These are phyloP conservation scores for Phylloscopus trochiloides DNA, from an alignment of 2,113 vertebrate genomes.

Conservation along the genomic window DNA sequence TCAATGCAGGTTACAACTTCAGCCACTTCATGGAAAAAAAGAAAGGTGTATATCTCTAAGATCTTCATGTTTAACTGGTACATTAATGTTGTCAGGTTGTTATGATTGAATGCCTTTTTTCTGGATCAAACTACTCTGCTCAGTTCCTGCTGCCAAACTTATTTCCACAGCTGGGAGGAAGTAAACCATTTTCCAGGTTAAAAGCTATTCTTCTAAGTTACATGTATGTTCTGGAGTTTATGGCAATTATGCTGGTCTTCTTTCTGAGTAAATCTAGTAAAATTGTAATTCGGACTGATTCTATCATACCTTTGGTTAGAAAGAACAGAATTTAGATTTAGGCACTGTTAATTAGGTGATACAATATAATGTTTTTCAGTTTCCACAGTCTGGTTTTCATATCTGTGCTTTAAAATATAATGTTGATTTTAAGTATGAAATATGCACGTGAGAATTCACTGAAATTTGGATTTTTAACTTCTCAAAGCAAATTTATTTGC, in stretches of 20 bases:
- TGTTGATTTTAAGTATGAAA: neutral
- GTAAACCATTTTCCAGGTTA: neutral
- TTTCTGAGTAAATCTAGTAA: neutral
- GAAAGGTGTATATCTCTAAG: neutral
- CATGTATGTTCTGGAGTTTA: neutral
- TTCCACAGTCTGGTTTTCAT: neutral
- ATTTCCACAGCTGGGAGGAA: neutral
- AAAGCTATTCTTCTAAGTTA: neutral
- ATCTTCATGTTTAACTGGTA: neutral
- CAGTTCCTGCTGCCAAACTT: neutral
- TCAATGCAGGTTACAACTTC: neutral
- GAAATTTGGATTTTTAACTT: neutral
- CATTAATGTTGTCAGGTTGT: neutral
- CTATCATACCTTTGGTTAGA: neutral
- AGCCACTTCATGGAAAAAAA: neutral
- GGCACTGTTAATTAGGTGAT: neutral
- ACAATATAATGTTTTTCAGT: neutral
- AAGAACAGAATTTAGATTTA: neutral
- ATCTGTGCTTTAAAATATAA: neutral
- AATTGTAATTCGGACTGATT: neutral
- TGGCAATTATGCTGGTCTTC: neutral
- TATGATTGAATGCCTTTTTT: neutral
- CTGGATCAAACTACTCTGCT: neutral
- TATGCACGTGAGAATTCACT: neutral
- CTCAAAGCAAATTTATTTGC: neutral